These are phyloP conservation scores for Pandion haliaetus DNA, from an alignment of 2,113 vertebrate species.

Conservation along the genomic window DNA sequence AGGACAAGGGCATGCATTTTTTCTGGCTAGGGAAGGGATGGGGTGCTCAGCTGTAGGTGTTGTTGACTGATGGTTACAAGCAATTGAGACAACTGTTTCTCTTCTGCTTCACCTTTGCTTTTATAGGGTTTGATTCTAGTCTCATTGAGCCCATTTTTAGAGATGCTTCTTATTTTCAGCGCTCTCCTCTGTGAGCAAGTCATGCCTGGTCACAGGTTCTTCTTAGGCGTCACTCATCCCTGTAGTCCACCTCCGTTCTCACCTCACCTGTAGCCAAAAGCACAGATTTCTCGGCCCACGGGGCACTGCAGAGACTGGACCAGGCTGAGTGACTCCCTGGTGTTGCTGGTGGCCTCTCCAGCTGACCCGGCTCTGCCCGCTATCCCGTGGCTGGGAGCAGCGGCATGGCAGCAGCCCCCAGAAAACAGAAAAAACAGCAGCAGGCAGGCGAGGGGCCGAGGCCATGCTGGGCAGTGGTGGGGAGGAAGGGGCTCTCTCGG, in stretches of 20 bases:
- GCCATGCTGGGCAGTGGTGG: fast-evolving
- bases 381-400: neutral
- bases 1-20: neutral
- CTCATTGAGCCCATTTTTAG: neutral
- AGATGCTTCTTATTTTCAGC: neutral
- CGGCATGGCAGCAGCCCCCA: neutral
- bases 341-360: neutral
- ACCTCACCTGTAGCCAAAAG: neutral
- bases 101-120: neutral
- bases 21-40: neutral
- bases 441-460: fast-evolving
- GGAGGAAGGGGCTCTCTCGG: neutral
- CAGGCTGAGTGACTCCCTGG: neutral
- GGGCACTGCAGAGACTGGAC: neutral
- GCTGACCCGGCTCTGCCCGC: neutral
- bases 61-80: neutral
- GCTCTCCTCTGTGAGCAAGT: neutral
- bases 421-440: neutral
- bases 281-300: neutral
- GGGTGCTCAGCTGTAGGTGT: neutral
- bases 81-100: neutral
- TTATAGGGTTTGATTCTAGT: neutral
- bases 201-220: neutral
- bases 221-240: neutral
- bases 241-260: neutral